Base-by-base conservation (phyloP, 2,888 invertebrate species). In the Parnassius apollo region DNA sequence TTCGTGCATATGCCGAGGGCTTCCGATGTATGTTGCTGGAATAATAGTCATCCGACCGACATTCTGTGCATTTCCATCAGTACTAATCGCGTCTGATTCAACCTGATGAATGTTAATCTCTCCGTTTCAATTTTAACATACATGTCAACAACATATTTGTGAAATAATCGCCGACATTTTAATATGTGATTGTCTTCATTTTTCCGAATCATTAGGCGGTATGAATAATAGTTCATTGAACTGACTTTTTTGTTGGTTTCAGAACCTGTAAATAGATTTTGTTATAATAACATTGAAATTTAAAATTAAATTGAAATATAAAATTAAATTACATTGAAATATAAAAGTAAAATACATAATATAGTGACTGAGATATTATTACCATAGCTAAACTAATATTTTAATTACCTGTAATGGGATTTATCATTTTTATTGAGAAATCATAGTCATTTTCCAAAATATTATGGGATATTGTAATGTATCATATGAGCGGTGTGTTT, bases 391-490 rank as follows among this genome's bases (percentile, higher is more conserved):
- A 42, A 42, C 42, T 42, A 42, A 42, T 7, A 45, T 9, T 45
- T 45, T 10, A 2, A 45, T 9, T 10, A 45, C 45, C 45, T 45
- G 45, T 45, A 10, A 49, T 7, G 3, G 49, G 13, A 49, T 49
- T 49, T 49, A 49, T 13, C 49, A 49, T 49, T 10, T 42, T 53
- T 4, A 53, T 53, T 42, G 35, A 51, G 53, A 42, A 53, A 35
- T 42, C n/a, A 42, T 53, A 53, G 12, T 42, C 51, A 25, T 51
- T 68, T 69, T 57, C 67, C 69, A 75, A 69, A 73, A 73, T 60
- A 76, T 67, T 12, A 74, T 65, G 1, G 71, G 72, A 68, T 75
- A 75, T 68, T 75, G 74, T 57, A 68, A 42, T 42, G 70, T 67
- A 65, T 68, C 67, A 61, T 70, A 68, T 64, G 63, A 63, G 67